Evolutionary conservation across 2,113 vertebrate genomes (phyloP).

Genomic region (Caretta caretta): DNA sequence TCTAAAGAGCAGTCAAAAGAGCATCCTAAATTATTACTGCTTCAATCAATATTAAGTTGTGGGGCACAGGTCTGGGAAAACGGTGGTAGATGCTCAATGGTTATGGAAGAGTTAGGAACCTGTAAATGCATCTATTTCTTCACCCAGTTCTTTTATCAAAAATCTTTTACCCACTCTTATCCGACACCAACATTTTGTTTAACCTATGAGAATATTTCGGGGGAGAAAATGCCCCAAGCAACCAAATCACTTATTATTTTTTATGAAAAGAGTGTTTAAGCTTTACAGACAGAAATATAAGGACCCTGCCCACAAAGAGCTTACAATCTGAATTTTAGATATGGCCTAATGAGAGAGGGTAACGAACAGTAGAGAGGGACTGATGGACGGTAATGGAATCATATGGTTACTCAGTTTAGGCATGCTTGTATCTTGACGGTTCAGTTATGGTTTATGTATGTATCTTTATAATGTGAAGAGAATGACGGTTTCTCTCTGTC

Average conservation of each 20-base stretch:
- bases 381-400: background rate
- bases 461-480: slow-evolving; percentile 15
- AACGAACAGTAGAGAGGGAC: background rate
- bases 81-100: slow-evolving; percentile 68
- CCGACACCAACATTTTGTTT: slow-evolving; percentile 66
- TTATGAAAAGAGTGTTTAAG: slow-evolving; percentile 10
- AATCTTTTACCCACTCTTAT: slow-evolving; percentile 66
- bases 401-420: background rate
- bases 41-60: slow-evolving; percentile 64
- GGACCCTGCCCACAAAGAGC: background rate
- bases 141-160: slow-evolving; percentile 59
- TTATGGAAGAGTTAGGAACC: slow-evolving; percentile 66
- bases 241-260: slow-evolving; percentile 11
- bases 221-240: background rate
- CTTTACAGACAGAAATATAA: background rate
- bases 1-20: slow-evolving; percentile 50
- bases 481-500: slow-evolving; percentile 27
- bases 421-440: background rate
- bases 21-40: slow-evolving; percentile 71
- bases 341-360: background rate
- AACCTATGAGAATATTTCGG: slow-evolving; percentile 21
- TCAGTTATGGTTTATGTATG: background rate
- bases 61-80: slow-evolving; percentile 73
- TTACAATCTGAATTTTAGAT: background rate
- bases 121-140: slow-evolving; percentile 65